Evolutionary conservation across 2,113 vertebrate genomes (phyloP).

Genomic region (Pseudopipra pipra): DNA sequence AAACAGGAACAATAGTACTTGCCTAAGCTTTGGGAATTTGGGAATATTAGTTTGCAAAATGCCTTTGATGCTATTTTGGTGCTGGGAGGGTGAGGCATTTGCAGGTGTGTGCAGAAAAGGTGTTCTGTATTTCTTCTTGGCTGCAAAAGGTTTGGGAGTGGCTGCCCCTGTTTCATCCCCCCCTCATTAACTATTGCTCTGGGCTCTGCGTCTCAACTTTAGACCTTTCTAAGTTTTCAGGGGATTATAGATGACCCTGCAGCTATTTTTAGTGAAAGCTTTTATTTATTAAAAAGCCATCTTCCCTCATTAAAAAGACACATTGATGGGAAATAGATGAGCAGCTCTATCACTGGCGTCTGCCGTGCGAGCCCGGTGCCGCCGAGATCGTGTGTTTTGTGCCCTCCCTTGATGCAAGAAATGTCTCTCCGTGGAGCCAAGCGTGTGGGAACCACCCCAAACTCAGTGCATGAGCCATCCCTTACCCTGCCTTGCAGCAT

Average conservation of each 20-base stretch:
- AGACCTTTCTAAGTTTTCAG: background rate
- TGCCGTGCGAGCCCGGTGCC: rapidly evolving
- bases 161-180: background rate
- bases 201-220: background rate
- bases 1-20: background rate
- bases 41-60: background rate
- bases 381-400: rapidly evolving
- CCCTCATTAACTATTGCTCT: background rate
- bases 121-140: too few relatives aligned
- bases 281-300: conserved; percentile 60
- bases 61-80: background rate
- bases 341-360: background rate
- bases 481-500: rapidly evolving
- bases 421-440: background rate
- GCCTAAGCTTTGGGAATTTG: background rate
- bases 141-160: background rate
- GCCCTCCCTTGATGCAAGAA: background rate
- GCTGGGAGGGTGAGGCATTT: background rate
- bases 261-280: conserved; percentile 27
- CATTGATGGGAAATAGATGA: conserved; percentile 19
- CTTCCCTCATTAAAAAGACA: conserved; percentile 24
- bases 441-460: background rate
- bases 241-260: background rate
- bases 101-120: background rate
- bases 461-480: background rate